Evolutionary conservation across 2,888 invertebrate genomes (phyloP), one percentile per base, ranked within the genome.

Genomic region (Zaprionus obscuricornis): DNA sequence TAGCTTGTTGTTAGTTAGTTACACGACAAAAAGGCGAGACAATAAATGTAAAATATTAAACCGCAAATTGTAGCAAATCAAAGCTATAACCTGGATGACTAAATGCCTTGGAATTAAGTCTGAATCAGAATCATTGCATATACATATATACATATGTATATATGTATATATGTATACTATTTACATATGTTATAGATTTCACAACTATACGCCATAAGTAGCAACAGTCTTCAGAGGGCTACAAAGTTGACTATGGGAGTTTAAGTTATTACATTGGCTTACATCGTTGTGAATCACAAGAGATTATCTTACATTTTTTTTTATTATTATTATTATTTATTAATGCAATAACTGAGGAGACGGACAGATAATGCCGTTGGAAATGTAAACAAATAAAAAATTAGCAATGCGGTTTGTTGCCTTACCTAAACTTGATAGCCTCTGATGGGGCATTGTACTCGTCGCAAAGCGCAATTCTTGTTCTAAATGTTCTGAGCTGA

Each of bases 21-120:
- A n/a, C n/a, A n/a, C n/a, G n/a, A n/a, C n/a, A n/a, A n/a, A n/a
- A n/a, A n/a, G n/a, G n/a, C 22, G 18, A 8, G 16, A 17, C 6
- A 56, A 47, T 17, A 46, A 39, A 37, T 33, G 13, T 18, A 33
- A 34, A 34, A 55, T 34, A 31, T 46, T 50, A 10, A 47, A 40
- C 49, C 22, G 56, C 52, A 55, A 57, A 46, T 64, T 51, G 37
- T 37, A 17, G 27, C 58, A 66, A 71, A 36, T 43, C 66, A 42
- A 55, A 18, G 18, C 14, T 20, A 29, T 40, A 52, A 55, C 10
- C 18, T 11, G 14, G 4, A 16, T 60, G 59, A 71, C 22, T 73
- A 68, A 73, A 2, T 10, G 6, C 5, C 3, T 22, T 18, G 14
- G 50, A 66, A 58, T 50, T 40, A 11, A 10, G 40, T 10, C 33